Evolutionary conservation across 2,113 vertebrate species (phyloP).

Genomic region (Australoheros scitulus): DNA sequence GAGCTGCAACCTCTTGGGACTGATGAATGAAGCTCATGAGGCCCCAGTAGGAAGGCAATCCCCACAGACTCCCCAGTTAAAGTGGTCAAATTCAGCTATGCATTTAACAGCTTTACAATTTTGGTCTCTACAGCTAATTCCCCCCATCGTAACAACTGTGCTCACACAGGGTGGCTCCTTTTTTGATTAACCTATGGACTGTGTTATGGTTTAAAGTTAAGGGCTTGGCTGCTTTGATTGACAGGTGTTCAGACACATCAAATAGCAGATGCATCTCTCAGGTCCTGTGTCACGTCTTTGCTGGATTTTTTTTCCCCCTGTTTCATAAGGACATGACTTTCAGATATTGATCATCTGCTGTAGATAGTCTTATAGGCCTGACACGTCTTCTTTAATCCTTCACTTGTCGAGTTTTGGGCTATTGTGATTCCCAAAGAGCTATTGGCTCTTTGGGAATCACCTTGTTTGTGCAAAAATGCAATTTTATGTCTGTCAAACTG

Average conservation of each 20-base stretch:
- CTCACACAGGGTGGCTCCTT: neutral
- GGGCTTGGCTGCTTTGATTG: neutral
- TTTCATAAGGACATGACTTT: too few relatives aligned
- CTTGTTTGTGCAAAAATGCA: too few relatives aligned
- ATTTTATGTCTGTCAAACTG: too few relatives aligned
- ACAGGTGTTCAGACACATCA: accelerated
- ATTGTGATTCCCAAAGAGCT: too few relatives aligned
- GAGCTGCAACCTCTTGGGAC: neutral
- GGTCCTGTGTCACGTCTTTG: too few relatives aligned
- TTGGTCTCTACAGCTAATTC: neutral
- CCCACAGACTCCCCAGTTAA: neutral
- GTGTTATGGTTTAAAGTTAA: neutral
- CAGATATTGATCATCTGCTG: too few relatives aligned
- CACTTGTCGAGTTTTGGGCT: too few relatives aligned
- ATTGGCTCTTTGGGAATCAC: too few relatives aligned
- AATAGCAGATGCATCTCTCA: neutral
- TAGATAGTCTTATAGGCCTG: too few relatives aligned
- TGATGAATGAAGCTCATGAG: neutral
- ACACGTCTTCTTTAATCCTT: too few relatives aligned
- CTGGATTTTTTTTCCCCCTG: too few relatives aligned
- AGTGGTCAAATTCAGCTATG: neutral
- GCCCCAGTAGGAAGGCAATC: neutral
- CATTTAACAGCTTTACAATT: neutral
- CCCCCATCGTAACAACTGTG: neutral
- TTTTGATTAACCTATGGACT: neutral